Percentiles rank a stretch among this genome's conserved stretches.
phyloP scores from a whole-genome alignment of 2,888 invertebrate genomes.

The Criorhina ranunculi region DNA sequence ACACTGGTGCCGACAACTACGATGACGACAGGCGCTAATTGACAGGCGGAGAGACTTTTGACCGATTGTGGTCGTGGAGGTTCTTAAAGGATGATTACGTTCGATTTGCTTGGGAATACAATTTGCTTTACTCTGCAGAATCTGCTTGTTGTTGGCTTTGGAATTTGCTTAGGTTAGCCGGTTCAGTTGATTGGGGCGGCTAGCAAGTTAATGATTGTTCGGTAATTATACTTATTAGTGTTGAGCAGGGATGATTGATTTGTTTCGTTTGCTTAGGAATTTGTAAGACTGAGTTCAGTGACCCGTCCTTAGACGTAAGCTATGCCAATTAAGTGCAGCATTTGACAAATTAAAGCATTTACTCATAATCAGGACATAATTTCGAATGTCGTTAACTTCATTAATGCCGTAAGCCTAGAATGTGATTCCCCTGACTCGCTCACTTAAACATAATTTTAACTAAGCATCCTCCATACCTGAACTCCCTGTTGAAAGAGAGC shows the following conservation, averaged over 20 bases:
- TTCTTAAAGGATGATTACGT: slow-evolving; percentile 60
- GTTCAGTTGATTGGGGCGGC: slow-evolving; percentile 22
- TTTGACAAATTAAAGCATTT: not conserved
- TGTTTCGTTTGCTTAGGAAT: not conserved
- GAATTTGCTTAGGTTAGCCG: slow-evolving; percentile 58
- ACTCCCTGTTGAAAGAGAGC: no score
- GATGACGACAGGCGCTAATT: slow-evolving; percentile 63
- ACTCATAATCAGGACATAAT: no score
- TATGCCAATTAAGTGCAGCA: not conserved
- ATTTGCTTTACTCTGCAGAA: slow-evolving; percentile 46
- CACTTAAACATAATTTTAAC: no score
- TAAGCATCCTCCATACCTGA: no score
- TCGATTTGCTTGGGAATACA: slow-evolving; percentile 57
- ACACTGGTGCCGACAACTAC: slow-evolving; percentile 9
- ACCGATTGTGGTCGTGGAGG: slow-evolving; percentile 54
- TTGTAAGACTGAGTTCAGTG: not conserved
- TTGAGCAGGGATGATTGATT: slow-evolving; percentile 26
- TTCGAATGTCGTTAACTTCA: no score
- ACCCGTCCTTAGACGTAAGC: not conserved
- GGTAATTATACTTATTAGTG: slow-evolving; percentile 61
- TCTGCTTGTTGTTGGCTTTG: slow-evolving; percentile 29
- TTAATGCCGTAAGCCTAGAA: no score
- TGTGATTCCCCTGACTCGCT: no score
- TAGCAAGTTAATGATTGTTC: slow-evolving; percentile 29
- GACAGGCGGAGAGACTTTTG: slow-evolving; percentile 49